A percentile compares a stretch with the other conserved stretches of the same genome.
phyloP scores from a whole-genome alignment of 2,113 vertebrate genomes.

The Bagarius yarrelli region DNA sequence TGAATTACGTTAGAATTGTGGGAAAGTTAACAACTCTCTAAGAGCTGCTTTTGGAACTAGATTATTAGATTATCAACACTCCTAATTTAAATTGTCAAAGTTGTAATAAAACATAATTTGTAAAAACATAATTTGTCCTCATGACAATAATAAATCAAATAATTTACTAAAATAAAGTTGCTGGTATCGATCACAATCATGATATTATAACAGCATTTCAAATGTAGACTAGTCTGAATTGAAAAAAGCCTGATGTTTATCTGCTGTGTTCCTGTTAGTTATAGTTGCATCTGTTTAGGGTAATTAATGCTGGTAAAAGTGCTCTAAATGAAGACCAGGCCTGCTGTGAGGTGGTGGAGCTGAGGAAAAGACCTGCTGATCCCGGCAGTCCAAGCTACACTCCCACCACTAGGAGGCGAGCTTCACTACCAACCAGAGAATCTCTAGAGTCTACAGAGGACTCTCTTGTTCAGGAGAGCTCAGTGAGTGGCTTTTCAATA shows the following conservation, averaged over 20 bases:
- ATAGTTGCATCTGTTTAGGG: slow-evolving; percentile 67
- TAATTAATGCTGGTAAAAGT: slow-evolving; percentile 97
- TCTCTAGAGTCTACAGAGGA: slow-evolving; percentile 79
- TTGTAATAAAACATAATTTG: background rate
- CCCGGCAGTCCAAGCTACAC: slow-evolving; percentile 79
- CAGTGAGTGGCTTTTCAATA: slow-evolving; percentile 20
- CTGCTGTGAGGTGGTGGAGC: slow-evolving; percentile 88
- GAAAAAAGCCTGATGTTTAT: background rate
- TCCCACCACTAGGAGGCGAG: slow-evolving; percentile 78
- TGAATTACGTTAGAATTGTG: background rate
- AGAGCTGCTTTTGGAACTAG: background rate
- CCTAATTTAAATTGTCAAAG: background rate
- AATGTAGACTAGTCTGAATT: background rate
- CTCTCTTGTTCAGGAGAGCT: slow-evolving; percentile 64
- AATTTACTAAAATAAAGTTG: background rate
- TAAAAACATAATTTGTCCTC: background rate
- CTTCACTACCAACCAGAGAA: slow-evolving; percentile 90
- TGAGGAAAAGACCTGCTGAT: slow-evolving; percentile 79
- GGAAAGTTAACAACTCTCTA: background rate
- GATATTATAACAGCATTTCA: background rate
- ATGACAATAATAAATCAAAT: background rate
- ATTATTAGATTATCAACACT: background rate
- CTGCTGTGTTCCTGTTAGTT: background rate
- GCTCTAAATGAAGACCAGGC: slow-evolving; percentile 96
- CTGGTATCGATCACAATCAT: background rate